Base-by-base conservation (phyloP, 2,113 vertebrate genomes). In the Forbesichthys papilliferus region DNA sequence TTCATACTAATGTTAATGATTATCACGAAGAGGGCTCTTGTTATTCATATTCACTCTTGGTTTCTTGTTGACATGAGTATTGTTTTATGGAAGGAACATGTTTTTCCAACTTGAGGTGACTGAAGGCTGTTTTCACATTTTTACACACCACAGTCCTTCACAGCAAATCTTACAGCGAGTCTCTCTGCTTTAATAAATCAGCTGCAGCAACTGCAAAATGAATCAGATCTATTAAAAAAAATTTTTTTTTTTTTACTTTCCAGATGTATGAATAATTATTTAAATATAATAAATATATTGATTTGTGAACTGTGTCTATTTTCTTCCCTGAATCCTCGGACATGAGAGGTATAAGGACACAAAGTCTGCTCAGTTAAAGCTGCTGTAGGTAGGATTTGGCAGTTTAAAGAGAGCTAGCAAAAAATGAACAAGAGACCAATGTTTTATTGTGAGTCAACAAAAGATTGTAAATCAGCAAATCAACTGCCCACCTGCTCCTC, bases 241-340 rank as follows among this genome's bases (percentile, higher is more conserved):
- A 11, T 51, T 13, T 51, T 52, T 52, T 11, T 70, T 54, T 11
- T 70, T 54, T 47, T 1, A 63, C 73, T 48, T 79, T 82, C 3
- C 64, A 84, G 81, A 80, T 69, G 58, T 73, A 80, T 79, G 36
- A 85, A 90, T 89, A 85, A 2, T 27, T 84, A 75, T 69, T 85
- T 81, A n/a, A 71, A 49, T 3, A 82, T 75, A 81, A 80, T 77
- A 86, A 90, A 89, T 75, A 80, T 16, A 42, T 72, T 93, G 93
- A 95, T 95, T 94, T 94, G 94, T 93, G 93, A 91, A 90, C 92
- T 92, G 93, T 86, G 81, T 91, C 93, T 92, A 95, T 95, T 93
- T 86, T 83, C 78, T 88, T 87, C 68, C 71, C 92, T 90, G 91
- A 93, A 93, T 88, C 84, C 84, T 91, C 76, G 82, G 86, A 85